Conservation (phyloP, 2,888 invertebrate species). For the Mamestra brassicae region DNA sequence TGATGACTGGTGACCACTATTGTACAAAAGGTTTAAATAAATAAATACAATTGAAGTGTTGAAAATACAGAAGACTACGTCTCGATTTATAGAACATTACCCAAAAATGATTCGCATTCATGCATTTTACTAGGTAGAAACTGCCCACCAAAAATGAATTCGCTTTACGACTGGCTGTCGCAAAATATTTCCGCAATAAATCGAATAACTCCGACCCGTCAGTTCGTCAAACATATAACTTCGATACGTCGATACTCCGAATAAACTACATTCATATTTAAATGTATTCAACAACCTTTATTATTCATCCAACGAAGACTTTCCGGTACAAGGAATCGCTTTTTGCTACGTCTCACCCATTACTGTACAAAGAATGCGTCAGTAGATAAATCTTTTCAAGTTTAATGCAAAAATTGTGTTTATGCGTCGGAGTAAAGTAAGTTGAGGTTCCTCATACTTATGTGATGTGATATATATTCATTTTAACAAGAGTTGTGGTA, state of each 20-base stretch:
- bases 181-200: slow-evolving; percentile 27
- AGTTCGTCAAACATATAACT: slow-evolving; percentile 54
- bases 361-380: slow-evolving; percentile 72
- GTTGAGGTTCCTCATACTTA: slow-evolving; percentile 51
- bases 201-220: slow-evolving; percentile 32
- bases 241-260: slow-evolving; percentile 58
- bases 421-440: slow-evolving; percentile 57
- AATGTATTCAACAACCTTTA: slow-evolving; percentile 72
- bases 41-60: no score
- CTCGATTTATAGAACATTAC: no score
- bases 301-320: slow-evolving; percentile 73
- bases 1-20: no score
- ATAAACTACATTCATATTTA: slow-evolving; percentile 72
- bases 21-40: no score
- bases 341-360: slow-evolving; percentile 72
- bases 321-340: slow-evolving; percentile 75
- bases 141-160: background rate
- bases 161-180: background rate
- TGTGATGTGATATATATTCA: slow-evolving; percentile 21
- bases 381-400: slow-evolving; percentile 76
- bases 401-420: slow-evolving; percentile 81
- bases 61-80: background rate
- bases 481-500: slow-evolving; percentile 11
- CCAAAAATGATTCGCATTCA: background rate
- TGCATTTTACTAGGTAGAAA: background rate